These are phyloP conservation scores for Amphipyra berbera DNA, from an alignment of 2,888 invertebrate genomes.

Conservation along the genomic window DNA sequence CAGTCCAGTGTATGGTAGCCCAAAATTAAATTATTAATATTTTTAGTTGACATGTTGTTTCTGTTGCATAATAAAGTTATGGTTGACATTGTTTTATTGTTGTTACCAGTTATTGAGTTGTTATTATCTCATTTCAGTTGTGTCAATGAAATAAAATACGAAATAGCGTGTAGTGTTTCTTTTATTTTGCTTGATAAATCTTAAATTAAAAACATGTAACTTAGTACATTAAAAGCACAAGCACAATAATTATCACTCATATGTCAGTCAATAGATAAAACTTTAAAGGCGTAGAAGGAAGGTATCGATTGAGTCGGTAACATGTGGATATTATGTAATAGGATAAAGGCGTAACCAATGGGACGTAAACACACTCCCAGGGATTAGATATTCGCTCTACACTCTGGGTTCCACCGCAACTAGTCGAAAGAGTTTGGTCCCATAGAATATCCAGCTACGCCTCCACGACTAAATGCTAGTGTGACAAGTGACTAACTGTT, in stretches of 20 bases:
- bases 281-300: conserved; percentile 82
- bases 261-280: conserved; percentile 86
- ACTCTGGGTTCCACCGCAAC: conserved; percentile 72
- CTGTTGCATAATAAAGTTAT: conserved; percentile 6
- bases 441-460: conserved; percentile 84
- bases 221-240: conserved; percentile 89
- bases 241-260: conserved; percentile 87
- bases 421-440: conserved; percentile 81
- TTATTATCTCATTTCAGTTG: neutral
- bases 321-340: conserved; percentile 60
- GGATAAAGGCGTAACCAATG: conserved; percentile 85
- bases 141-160: conserved; percentile 58
- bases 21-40: neutral
- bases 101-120: conserved; percentile 10
- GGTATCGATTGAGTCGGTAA: conserved; percentile 75
- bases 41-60: conserved; percentile 3
- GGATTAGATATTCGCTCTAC: conserved; percentile 66
- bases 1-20: neutral
- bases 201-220: conserved; percentile 83
- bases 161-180: conserved; percentile 80
- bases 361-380: conserved; percentile 79
- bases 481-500: conserved; percentile 64
- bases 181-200: conserved; percentile 81
- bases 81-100: conserved; percentile 13
- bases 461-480: conserved; percentile 68